Base-by-base conservation (phyloP, 2,888 invertebrate genomes). In the Nemotelus pantherinus region DNA sequence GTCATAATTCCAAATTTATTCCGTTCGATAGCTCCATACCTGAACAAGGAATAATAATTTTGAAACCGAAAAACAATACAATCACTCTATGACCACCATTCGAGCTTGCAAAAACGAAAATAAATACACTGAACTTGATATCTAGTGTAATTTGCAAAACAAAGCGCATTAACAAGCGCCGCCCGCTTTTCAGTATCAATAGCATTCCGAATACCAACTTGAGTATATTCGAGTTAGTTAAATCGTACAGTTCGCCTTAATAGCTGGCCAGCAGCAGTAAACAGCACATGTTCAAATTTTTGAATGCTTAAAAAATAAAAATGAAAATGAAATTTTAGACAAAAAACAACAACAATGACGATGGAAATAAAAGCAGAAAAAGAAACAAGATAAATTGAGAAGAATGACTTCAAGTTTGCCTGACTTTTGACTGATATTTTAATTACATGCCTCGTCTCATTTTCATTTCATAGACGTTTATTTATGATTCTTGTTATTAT, bases 391-490 rank as follows among this genome's bases (percentile, higher is more conserved):
- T 39, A 55, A 53, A 70, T 41, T 4, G 55, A 55, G 55, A 55
- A 43, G 70, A 74, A 63, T 60, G 50, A 60, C 60, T 50, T 50
- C 47, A 74, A 68, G 7, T 41, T 60, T 60, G 74, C 50, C 74
- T 78, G 75, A 78, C 78, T 78, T 78, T 78, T 78, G 78, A 78
- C 76, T 78, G 78, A 78, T 78, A 78, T 78, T 78, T 78, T 78
- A 78, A 78, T 78, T 76, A 76, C 78, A 78, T 76, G 78, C 67
- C 55, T 70, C 68, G 68, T 48, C 58, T 58, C 58, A 45, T 53
- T 77, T 78, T 78, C 53, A 47, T 68, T 77, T 77, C 77, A 48
- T 50, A 53, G 77, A 47, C 67, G 74, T 74, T 25, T 74, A 74
- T 74, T 74, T 74, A 74, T 74, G 60, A 63, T 25, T 25, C 25